Percentiles rank a stretch among this genome's conserved stretches.
phyloP scores from a whole-genome alignment of 2,797 vertebrate species.

The Siniperca scherzeri region DNA sequence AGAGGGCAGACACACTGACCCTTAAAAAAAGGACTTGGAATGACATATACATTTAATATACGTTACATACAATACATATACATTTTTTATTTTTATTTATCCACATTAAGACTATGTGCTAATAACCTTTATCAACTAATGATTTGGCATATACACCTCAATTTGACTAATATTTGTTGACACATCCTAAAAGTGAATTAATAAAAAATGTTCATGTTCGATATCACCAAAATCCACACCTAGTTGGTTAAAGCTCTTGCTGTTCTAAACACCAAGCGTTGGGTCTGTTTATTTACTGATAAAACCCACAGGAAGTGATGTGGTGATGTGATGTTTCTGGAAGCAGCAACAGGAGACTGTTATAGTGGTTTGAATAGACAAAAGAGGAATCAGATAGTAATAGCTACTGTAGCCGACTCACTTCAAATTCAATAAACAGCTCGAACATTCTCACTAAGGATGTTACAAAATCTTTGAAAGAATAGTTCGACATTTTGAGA shows the following conservation, averaged over 20 bases:
- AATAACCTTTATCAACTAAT: background rate
- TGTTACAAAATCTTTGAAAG: no score
- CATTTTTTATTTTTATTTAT: no score
- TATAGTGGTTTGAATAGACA: background rate
- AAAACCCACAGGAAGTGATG: background rate
- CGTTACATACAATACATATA: no score
- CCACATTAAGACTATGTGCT: background rate
- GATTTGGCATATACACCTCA: background rate
- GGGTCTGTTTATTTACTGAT: background rate
- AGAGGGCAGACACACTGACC: conserved; percentile 71
- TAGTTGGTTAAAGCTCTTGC: background rate
- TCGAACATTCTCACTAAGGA: no score
- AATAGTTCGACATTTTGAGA: no score
- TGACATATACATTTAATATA: background rate
- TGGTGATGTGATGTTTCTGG: background rate
- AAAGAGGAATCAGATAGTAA: background rate
- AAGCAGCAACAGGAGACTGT: background rate
- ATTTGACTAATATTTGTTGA: background rate
- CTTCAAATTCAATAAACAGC: background rate
- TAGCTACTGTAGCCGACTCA: background rate
- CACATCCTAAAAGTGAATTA: background rate
- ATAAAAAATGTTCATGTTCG: background rate
- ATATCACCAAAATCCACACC: background rate
- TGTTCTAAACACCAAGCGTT: background rate
- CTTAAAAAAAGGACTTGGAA: conserved; percentile 47